A percentile compares a stretch with the other conserved stretches of the same genome.
Evolutionary conservation across 2,888 invertebrate genomes (phyloP).

Genomic region (Leucophenga maculata): DNA sequence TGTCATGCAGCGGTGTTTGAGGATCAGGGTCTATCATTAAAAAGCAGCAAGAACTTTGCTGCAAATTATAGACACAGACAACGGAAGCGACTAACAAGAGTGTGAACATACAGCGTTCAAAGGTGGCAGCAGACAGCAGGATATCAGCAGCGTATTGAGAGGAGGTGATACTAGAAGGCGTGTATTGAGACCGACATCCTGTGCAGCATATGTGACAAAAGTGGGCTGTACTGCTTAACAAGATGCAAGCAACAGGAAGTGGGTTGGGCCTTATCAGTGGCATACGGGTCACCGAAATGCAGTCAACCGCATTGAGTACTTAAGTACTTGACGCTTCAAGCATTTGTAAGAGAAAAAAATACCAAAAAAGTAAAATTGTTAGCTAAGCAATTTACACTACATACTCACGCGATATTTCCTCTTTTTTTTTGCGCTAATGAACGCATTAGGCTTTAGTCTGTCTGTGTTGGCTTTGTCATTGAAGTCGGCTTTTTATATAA

Average conservation of each 20-base stretch:
- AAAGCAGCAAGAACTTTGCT: not conserved
- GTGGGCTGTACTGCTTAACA: slow-evolving; percentile 46
- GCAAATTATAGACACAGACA: slow-evolving; percentile 16
- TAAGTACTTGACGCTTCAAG: slow-evolving; percentile 56
- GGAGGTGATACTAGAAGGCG: slow-evolving; percentile 35
- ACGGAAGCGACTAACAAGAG: slow-evolving; percentile 27
- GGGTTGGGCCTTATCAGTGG: slow-evolving; percentile 15
- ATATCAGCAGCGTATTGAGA: slow-evolving; percentile 30
- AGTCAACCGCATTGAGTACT: slow-evolving; percentile 65
- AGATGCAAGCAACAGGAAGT: slow-evolving; percentile 25
- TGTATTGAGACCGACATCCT: not conserved
- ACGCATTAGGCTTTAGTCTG: slow-evolving; percentile 50
- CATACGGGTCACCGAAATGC: slow-evolving; percentile 48
- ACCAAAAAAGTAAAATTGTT: slow-evolving; percentile 45
- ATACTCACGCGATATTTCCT: slow-evolving; percentile 59
- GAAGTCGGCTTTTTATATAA: slow-evolving; percentile 31
- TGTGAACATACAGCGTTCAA: slow-evolving; percentile 39
- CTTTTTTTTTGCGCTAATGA: slow-evolving; percentile 66
- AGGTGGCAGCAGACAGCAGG: slow-evolving; percentile 33
- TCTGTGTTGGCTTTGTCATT: slow-evolving; percentile 49
- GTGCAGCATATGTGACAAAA: slow-evolving; percentile 46
- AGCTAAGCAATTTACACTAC: slow-evolving; percentile 60
- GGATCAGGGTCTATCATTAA: slow-evolving; percentile 23
- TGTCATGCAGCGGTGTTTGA: not conserved
- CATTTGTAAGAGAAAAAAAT: slow-evolving; percentile 25